Percentiles rank a stretch among this genome's conserved stretches.
Evolutionary conservation across 2,888 invertebrate genomes (phyloP).

Genomic region (Synergus gifuensis): DNA sequence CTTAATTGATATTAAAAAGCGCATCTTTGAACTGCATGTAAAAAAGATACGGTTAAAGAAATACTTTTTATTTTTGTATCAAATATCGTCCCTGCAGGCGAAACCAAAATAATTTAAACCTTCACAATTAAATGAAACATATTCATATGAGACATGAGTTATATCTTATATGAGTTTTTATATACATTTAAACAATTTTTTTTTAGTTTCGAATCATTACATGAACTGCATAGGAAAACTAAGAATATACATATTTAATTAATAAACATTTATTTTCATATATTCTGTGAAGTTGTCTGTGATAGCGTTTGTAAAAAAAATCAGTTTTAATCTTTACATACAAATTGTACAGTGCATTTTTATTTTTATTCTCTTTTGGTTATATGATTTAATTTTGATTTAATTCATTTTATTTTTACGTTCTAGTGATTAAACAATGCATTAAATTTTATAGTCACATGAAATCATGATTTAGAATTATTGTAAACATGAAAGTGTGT

Average conservation of each 20-base stretch:
- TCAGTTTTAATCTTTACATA: not conserved
- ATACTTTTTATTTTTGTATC: no score
- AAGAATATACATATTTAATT: not conserved
- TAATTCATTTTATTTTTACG: not conserved
- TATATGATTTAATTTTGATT: not conserved
- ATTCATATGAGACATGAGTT: no score
- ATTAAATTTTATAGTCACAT: not conserved
- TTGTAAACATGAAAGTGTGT: slow-evolving; percentile 41
- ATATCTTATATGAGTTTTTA: not conserved
- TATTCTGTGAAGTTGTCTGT: slow-evolving; percentile 13
- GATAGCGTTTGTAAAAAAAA: slow-evolving; percentile 48
- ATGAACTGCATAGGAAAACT: not conserved
- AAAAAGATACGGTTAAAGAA: no score
- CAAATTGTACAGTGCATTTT: slow-evolving; percentile 26
- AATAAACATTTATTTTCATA: slow-evolving; percentile 4
- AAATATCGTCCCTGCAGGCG: no score
- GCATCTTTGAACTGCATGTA: no score
- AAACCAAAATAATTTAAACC: no score
- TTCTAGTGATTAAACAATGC: slow-evolving; percentile 37
- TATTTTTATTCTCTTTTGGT: not conserved
- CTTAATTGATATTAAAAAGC: no score
- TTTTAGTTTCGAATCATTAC: not conserved
- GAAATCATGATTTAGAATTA: not conserved
- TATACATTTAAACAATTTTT: not conserved
- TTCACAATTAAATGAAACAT: no score